Base-by-base conservation (phyloP, 2,113 vertebrate species). In the Perca fluviatilis region DNA sequence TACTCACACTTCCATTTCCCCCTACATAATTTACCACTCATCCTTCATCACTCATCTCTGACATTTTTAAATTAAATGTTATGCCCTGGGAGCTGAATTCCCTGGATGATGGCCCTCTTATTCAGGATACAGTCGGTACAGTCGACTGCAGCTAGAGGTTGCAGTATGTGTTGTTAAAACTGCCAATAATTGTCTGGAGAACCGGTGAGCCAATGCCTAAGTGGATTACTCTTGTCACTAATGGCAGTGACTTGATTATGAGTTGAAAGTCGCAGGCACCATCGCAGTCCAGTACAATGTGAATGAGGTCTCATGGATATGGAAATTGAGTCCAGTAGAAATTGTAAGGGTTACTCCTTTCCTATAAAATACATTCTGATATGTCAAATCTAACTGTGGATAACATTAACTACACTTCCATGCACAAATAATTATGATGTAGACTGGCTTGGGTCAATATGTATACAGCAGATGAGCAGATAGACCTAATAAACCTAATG, bases 51-150 rank as follows among this genome's bases (percentile, higher is more conserved):
- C 86, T 93, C 90, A 90, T 89, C 86, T 91, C 85, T 92, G 91
- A 91, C 90, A 87, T 80, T 91, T 92, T 92, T 90, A 88, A 91
- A 91, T 92, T 65, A 91, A 92, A 89, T 83, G 85, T 86, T 85
- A 40, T 74, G 86, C 88, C 89, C 50, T 65, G 78, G 79, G 88
- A 92, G 83, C 70, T 43, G 58, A 78, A 88, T 43, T 85, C 87
- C 80, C 83, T 33, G 30, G 83, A 51, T 50, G 82, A 25, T 19
- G 46, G 71, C 81, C 74, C 63, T 79, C 89, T 79, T 85, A 78
- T 79, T 91, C 54, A 6, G 57, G 51, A 77, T 86, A 85, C 79
- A 84, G 88, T 84, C 57, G 30, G 77, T 82, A 75, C 84, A 86
- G 88, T 72, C 43, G 51, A 64, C 62, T 76, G 86, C 72, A 58